A percentile compares a stretch with the other conserved stretches of the same genome.
These are phyloP conservation scores for Flexamia atlantica DNA, from an alignment of 2,888 invertebrate species.

Conservation along the genomic window DNA sequence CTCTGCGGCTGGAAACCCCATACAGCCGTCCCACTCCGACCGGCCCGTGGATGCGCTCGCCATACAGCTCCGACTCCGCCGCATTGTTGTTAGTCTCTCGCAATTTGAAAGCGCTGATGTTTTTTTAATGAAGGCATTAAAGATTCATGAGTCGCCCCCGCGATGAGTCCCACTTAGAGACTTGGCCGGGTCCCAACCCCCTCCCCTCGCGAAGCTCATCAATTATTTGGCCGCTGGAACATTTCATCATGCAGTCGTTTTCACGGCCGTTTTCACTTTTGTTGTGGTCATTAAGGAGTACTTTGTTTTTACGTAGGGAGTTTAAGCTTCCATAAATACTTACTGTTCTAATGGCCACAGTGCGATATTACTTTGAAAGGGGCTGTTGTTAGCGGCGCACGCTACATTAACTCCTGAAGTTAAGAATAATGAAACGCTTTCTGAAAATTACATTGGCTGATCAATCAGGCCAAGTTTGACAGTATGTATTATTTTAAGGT, in stretches of 20 bases:
- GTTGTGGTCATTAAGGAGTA: neutral
- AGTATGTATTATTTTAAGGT: too few relatives aligned
- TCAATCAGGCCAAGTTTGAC: too few relatives aligned
- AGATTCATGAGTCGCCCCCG: slow-evolving; percentile 44
- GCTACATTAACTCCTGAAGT: too few relatives aligned
- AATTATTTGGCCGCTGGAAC: neutral
- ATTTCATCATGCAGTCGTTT: slow-evolving; percentile 18
- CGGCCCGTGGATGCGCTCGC: too few relatives aligned
- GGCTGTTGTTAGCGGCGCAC: too few relatives aligned
- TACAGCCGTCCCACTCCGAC: too few relatives aligned
- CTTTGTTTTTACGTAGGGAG: neutral
- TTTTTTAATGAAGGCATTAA: slow-evolving; percentile 51
- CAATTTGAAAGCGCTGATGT: slow-evolving; percentile 51
- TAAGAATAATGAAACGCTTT: too few relatives aligned
- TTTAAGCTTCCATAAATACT: too few relatives aligned
- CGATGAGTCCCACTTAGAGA: slow-evolving; percentile 20
- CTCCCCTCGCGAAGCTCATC: neutral
- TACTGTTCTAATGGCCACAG: too few relatives aligned
- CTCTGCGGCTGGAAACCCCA: too few relatives aligned
- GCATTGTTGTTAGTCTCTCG: slow-evolving; percentile 8
- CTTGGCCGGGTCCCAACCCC: slow-evolving; percentile 12
- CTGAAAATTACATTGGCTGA: too few relatives aligned
- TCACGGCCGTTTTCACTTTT: slow-evolving; percentile 38
- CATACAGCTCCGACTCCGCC: neutral
- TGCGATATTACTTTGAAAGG: too few relatives aligned